phyloP scores from a whole-genome alignment of 1,140 invertebrate genomes.

The Drosophila mauritiana region DNA sequence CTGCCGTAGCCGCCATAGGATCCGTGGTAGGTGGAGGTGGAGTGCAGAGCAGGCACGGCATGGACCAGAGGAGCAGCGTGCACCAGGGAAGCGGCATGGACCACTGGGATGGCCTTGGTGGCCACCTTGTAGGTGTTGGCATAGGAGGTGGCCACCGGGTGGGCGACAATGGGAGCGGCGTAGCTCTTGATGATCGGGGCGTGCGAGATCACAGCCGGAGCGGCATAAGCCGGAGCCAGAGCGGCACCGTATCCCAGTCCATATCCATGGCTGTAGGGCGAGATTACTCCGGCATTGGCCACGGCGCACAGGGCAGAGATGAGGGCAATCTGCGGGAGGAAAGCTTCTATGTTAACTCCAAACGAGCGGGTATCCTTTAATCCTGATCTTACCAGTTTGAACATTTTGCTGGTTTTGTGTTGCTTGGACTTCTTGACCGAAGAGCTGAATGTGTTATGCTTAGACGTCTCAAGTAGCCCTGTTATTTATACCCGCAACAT shows the following conservation, averaged over 20 bases:
- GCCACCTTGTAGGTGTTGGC: constrained; percentile 87
- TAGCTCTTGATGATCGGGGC: constrained; percentile 76
- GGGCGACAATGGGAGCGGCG: constrained; percentile 82
- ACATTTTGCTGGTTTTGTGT: constrained; percentile 68
- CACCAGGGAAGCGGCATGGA: constrained; percentile 76
- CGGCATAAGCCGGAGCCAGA: constrained; percentile 61
- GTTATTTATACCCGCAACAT: constrained; percentile 80
- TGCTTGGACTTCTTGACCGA: constrained; percentile 63
- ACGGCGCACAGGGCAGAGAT: constrained; percentile 78
- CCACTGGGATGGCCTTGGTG: constrained; percentile 76
- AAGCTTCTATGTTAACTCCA: background rate
- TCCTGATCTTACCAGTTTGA: constrained; percentile 79
- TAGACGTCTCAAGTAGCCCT: constrained; percentile 38
- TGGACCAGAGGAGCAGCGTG: constrained; percentile 72
- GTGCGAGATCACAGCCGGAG: constrained; percentile 72
- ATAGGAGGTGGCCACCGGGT: constrained; percentile 86
- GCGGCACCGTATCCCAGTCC: constrained; percentile 51
- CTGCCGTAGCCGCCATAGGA: constrained; percentile 50
- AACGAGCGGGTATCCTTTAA: constrained; percentile 16
- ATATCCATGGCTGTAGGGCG: constrained; percentile 71
- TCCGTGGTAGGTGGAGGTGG: constrained; percentile 77
- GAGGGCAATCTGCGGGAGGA: constrained; percentile 57
- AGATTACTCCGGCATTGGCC: constrained; percentile 77
- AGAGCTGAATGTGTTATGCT: constrained; percentile 76
- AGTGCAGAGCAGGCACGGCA: constrained; percentile 74